Evolutionary conservation across 2,113 vertebrate species (phyloP).

Genomic region (Microtus ochrogaster): DNA sequence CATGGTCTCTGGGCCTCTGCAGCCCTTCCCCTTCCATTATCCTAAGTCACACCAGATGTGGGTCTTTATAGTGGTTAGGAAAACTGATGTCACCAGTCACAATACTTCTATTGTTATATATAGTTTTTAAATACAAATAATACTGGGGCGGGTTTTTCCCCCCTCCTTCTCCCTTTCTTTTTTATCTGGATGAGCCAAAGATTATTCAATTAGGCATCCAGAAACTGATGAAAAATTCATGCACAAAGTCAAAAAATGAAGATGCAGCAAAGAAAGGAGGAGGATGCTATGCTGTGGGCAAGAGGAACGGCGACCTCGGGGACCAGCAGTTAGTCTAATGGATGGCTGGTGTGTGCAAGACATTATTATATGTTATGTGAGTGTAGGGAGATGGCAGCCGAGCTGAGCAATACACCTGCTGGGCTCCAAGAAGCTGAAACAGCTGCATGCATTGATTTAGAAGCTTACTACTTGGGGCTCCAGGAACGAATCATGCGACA

Average conservation of each 20-base stretch:
- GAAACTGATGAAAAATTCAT: slow-evolving; percentile 86
- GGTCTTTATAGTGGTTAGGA: slow-evolving; percentile 87
- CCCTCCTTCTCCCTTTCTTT: slow-evolving; percentile 15
- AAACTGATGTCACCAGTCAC: slow-evolving; percentile 91
- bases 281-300: slow-evolving; percentile 47
- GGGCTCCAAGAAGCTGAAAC: slow-evolving; percentile 94
- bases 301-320: slow-evolving; percentile 76
- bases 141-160: slow-evolving; percentile 80
- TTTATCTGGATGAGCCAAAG: slow-evolving; percentile 84
- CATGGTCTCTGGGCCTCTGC: slow-evolving; percentile 82
- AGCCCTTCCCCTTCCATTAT: slow-evolving; percentile 86
- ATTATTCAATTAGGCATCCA: slow-evolving; percentile 87
- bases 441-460: slow-evolving; percentile 99
- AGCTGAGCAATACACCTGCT: slow-evolving; percentile 97
- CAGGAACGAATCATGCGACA: slow-evolving; percentile 98
- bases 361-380: slow-evolving; percentile 99
- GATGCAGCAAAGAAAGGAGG: neutral
- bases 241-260: slow-evolving; percentile 49
- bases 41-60: slow-evolving; percentile 96
- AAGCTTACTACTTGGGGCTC: slow-evolving; percentile 91
- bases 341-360: slow-evolving; percentile 95
- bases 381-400: slow-evolving; percentile 92
- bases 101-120: slow-evolving; percentile 92
- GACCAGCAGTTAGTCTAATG: slow-evolving; percentile 94
- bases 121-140: slow-evolving; percentile 85